Conservation (phyloP, 2,113 vertebrate species). For the Synodontis membranacea region DNA sequence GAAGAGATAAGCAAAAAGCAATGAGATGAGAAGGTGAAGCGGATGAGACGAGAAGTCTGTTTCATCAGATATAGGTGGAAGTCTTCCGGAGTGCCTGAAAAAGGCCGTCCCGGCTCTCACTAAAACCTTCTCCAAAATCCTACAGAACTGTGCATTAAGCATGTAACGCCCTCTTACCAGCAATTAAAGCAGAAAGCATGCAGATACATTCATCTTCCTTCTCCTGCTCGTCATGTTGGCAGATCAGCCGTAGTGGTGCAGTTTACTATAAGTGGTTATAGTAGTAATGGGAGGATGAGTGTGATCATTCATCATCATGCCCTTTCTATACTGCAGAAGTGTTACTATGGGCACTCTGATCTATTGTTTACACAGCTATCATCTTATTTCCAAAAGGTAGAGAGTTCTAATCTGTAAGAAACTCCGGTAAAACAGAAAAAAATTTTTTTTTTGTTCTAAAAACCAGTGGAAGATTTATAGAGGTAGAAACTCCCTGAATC, state of each 20-base stretch:
- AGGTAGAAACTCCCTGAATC: background rate
- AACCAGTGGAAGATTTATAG: background rate
- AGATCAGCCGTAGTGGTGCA: slow-evolving; percentile 20
- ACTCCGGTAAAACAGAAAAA: background rate
- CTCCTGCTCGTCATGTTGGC: slow-evolving; percentile 5
- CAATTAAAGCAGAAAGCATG: background rate
- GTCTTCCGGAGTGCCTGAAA: background rate
- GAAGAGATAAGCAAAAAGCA: background rate
- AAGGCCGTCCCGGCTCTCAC: background rate
- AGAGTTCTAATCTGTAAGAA: background rate
- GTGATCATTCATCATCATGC: slow-evolving; percentile 30
- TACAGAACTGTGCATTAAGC: background rate
- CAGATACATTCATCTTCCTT: slow-evolving; percentile 12
- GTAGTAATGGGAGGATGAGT: slow-evolving; percentile 6
- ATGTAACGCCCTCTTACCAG: background rate
- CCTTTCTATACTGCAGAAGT: slow-evolving; percentile 1
- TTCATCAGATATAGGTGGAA: background rate
- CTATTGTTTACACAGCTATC: background rate
- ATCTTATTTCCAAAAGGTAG: background rate
- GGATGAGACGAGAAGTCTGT: background rate
- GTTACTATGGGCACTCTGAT: background rate
- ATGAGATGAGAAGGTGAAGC: background rate
- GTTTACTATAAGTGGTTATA: slow-evolving; percentile 11
- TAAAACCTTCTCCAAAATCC: background rate
- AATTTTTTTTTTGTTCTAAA: background rate